Conservation (phyloP, 2,113 vertebrate genomes). For the Glareola pratincola region DNA sequence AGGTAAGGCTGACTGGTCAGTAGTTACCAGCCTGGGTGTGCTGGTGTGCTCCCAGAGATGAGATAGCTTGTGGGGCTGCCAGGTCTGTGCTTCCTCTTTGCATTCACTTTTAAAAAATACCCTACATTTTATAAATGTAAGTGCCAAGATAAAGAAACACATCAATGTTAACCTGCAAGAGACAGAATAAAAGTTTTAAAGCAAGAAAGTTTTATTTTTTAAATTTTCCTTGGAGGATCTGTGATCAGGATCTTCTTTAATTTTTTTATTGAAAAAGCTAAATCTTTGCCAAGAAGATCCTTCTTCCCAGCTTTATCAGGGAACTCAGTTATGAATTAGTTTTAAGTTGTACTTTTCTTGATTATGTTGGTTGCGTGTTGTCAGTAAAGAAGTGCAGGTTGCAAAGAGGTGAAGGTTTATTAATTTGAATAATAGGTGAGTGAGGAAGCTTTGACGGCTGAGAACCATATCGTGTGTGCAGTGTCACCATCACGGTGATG, state of each 20-base stretch:
- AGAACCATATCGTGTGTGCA: not conserved
- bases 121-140: not conserved
- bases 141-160: not conserved
- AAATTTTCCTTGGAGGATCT: not conserved
- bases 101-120: not conserved
- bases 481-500: not conserved
- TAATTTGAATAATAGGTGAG: not conserved
- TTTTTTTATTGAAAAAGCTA: not conserved
- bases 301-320: not conserved
- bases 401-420: not conserved
- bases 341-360: not conserved
- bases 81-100: not conserved
- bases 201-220: not conserved
- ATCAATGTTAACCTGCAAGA: not conserved
- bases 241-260: not conserved
- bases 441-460: accelerated
- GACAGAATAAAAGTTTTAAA: not conserved
- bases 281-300: not conserved
- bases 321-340: not conserved
- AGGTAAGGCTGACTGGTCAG: not conserved
- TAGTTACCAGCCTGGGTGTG: not conserved
- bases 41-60: not conserved
- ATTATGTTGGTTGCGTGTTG: not conserved
- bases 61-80: not conserved
- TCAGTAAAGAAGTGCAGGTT: not conserved